Base-by-base conservation (phyloP, 2,797 vertebrate genomes). In the Melanotaenia pygmaea region DNA sequence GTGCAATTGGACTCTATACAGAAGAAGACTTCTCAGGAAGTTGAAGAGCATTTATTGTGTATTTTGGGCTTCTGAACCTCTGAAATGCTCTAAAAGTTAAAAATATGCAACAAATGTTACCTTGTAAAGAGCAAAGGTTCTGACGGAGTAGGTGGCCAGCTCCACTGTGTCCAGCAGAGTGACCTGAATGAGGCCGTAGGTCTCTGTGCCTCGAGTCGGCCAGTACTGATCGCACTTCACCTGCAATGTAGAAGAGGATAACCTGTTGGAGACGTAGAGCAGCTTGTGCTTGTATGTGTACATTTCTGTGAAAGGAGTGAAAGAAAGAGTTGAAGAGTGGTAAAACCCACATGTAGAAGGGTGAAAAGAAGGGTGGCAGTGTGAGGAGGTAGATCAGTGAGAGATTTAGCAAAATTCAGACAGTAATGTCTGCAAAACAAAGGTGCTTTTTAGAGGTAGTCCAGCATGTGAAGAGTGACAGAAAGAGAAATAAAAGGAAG, bases 171-270 rank as follows among this genome's bases (percentile, higher is more conserved):
- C 98, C 54, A 98, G 93, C 78, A 99, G 94, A 2, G 97, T 98
- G 84, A 99, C 97, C 87, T 99, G 98, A 85, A 99, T 97, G 72
- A 98, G 91, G 61, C 98, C 98, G 0, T 98, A 98, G 4, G 97
- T 99, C 92, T 99, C 98, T 28, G 97, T 97, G 71, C 98, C 98
- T 88, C 98, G 95, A 64, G 96, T 98, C 20, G 98, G 98, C 98
- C 98, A 99, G 81, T 99, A 99, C 62, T 99, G 98, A 94, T 99
- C 98, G 78, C 98, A 99, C 83, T 99, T 99, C 80, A 98, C 97
- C 98, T 99, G 86, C 59, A 72, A 59, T 43, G 37, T 38, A 76
- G 65, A 56, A 84, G 24, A 64, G 30, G 34, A 61, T 59, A 45
- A 22, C 13, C 43, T 76, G 61, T 87, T 51, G 89, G 74, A 72